These are phyloP conservation scores for Hesperophylax magnus DNA, from an alignment of 1,140 invertebrate genomes.

Conservation along the genomic window DNA sequence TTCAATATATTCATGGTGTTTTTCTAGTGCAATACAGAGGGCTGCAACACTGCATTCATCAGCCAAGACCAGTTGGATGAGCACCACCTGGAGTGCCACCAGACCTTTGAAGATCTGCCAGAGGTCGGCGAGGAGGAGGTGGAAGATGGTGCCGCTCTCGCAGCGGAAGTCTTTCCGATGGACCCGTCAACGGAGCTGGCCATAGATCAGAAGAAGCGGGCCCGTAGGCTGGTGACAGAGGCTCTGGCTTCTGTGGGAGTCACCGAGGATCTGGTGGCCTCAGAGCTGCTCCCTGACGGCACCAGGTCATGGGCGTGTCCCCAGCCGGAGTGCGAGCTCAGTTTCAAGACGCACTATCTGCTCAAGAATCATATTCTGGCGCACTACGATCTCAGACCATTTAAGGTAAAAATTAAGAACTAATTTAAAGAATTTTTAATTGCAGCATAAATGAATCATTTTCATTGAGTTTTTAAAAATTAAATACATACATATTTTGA, in stretches of 20 bases:
- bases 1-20: neutral
- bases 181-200: neutral
- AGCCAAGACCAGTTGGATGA: conserved; percentile 42
- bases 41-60: conserved; percentile 40
- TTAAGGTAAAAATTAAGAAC: conserved; percentile 50
- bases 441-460: too few species aligned
- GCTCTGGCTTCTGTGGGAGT: conserved; percentile 51
- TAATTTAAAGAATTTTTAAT: too few species aligned
- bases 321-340: conserved; percentile 40
- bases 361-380: conserved; percentile 52
- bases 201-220: neutral
- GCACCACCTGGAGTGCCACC: conserved; percentile 23
- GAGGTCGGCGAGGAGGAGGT: neutral
- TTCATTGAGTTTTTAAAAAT: too few species aligned
- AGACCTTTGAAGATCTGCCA: neutral
- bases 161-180: neutral
- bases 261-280: conserved; percentile 45
- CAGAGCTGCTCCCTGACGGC: conserved; percentile 38
- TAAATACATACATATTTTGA: too few species aligned
- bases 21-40: conserved; percentile 45
- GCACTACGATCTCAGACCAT: conserved; percentile 55
- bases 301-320: conserved; percentile 46
- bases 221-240: conserved; percentile 39
- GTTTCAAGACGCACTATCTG: conserved; percentile 50
- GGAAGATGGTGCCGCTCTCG: neutral